These are phyloP conservation scores for Sebastes alutus DNA, from an alignment of 2,797 vertebrate genomes.

Conservation along the genomic window DNA sequence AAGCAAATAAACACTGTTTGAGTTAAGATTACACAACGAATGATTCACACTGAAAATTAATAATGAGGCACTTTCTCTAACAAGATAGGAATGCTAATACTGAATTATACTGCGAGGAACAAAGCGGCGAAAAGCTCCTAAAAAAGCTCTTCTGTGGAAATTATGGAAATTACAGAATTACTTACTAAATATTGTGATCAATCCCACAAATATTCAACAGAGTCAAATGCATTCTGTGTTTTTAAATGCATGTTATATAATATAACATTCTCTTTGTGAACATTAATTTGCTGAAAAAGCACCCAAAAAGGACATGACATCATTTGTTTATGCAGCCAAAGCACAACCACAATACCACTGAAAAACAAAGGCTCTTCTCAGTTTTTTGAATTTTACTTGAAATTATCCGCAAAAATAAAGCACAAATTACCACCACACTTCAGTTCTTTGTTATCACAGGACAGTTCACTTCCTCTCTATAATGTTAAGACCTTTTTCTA, in stretches of 20 bases:
- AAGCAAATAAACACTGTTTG: neutral
- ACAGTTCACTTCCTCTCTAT: neutral
- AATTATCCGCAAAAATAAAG: neutral
- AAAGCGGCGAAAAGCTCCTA: constrained; percentile 8
- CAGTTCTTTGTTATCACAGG: neutral
- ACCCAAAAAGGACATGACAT: constrained; percentile 37
- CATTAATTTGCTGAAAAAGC: neutral
- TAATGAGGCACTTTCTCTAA: constrained; percentile 18
- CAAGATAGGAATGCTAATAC: constrained; percentile 7
- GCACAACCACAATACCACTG: neutral
- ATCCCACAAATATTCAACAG: neutral
- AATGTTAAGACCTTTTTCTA: constrained; percentile 5
- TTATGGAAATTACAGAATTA: constrained; percentile 24
- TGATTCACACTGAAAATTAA: neutral
- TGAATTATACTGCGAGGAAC: constrained; percentile 7
- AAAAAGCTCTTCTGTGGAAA: neutral
- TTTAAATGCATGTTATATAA: neutral
- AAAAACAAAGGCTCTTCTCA: constrained; percentile 10
- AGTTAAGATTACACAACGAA: constrained; percentile 5
- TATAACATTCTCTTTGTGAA: neutral
- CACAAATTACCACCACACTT: neutral
- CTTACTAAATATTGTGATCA: neutral
- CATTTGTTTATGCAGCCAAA: constrained; percentile 17
- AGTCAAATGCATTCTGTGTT: neutral
- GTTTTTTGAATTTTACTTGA: constrained; percentile 10